Conservation (phyloP, 2,797 vertebrate genomes). For the Smutsia gigantea region DNA sequence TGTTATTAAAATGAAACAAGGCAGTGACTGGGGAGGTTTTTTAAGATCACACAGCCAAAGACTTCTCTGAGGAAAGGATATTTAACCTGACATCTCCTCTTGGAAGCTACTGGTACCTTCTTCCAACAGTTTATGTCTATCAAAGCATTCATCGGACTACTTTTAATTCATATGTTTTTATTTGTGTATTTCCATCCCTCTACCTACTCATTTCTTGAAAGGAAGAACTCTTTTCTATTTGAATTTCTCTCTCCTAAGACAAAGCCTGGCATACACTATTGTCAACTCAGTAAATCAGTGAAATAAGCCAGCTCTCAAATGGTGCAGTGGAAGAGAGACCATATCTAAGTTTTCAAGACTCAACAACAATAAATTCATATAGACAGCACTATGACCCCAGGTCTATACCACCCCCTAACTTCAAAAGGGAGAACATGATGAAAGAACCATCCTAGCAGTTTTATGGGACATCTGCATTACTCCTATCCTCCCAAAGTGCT, state of each 20-base stretch:
- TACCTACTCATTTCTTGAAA: not conserved
- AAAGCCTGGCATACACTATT: not conserved
- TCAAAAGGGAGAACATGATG: not conserved
- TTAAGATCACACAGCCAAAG: not conserved
- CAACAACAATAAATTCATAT: not conserved
- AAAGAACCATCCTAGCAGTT: not conserved
- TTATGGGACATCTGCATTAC: not conserved
- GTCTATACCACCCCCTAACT: not conserved
- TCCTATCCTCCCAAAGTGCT: not conserved
- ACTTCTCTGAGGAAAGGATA: not conserved
- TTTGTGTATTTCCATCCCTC: not conserved
- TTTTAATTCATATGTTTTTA: not conserved
- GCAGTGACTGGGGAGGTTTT: not conserved
- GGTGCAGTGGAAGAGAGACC: not conserved
- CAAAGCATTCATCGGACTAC: not conserved
- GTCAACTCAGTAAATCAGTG: not conserved
- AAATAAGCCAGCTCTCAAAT: not conserved
- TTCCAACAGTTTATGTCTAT: not conserved
- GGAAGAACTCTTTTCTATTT: not conserved
- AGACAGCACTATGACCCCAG: not conserved
- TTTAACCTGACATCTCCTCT: not conserved
- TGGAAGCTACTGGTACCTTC: not conserved
- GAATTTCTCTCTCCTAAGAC: not conserved
- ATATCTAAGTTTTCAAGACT: not conserved
- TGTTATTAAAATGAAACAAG: constrained; percentile 9